Evolutionary conservation across 2,113 vertebrate species (phyloP).

Genomic region (Oncorhynchus clarkii): DNA sequence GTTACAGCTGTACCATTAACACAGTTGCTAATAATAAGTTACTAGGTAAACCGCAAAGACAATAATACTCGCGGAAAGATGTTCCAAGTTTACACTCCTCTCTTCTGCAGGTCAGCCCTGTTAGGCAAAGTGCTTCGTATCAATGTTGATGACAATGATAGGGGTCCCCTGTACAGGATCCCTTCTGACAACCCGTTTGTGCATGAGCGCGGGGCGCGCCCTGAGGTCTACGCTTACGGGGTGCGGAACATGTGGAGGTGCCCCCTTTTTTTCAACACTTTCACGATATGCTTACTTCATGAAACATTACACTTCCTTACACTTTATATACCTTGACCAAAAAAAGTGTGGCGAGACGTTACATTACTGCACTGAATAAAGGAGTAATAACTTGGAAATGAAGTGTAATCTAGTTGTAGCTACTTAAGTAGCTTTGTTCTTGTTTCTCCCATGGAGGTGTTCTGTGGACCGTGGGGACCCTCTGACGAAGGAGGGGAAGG

Average conservation of each 20-base stretch:
- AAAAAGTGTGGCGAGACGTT: too few species aligned
- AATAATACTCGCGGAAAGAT: not conserved
- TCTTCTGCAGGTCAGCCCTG: slow-evolving; percentile 80
- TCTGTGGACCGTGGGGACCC: slow-evolving; percentile 90
- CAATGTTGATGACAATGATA: slow-evolving; percentile 81
- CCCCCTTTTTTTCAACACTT: slow-evolving; percentile 55
- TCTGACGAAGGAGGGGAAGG: slow-evolving; percentile 79
- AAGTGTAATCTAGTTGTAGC: too few species aligned
- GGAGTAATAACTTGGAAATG: too few species aligned
- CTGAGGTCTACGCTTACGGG: slow-evolving; percentile 88
- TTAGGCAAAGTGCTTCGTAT: slow-evolving; percentile 93
- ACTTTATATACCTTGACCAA: too few species aligned
- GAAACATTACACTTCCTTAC: too few species aligned
- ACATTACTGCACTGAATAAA: too few species aligned
- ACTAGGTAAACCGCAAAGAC: not conserved
- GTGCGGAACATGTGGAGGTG: slow-evolving; percentile 98
- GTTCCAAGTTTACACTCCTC: not conserved
- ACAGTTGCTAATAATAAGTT: not conserved
- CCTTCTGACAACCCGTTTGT: slow-evolving; percentile 89
- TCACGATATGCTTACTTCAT: too few species aligned
- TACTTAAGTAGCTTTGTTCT: too few species aligned
- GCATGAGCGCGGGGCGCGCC: slow-evolving; percentile 74
- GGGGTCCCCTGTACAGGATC: slow-evolving; percentile 81
- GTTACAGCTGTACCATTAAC: not conserved
- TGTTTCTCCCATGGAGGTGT: slow-evolving; percentile 65